Base-by-base conservation (phyloP, 2,888 invertebrate species). In the Orthonychiurus folsomi region DNA sequence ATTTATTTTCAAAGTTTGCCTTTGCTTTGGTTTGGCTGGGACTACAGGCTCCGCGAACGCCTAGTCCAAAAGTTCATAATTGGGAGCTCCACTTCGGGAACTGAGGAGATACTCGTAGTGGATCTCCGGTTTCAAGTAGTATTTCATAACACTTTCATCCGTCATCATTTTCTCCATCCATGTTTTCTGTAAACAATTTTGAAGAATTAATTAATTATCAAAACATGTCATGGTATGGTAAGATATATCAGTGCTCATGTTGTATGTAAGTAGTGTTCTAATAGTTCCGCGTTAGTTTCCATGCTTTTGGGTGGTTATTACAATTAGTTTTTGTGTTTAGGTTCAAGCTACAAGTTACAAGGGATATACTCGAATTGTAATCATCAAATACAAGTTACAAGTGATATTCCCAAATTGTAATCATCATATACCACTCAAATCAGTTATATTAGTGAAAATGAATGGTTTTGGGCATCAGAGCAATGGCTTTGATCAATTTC, bases 121-220 rank as follows among this genome's bases (percentile, higher is more conserved):
- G 2, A 82, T 82, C 67, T 88, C 86, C 0, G 85, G 80, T 3
- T 85, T 81, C 60, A 87, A 77, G 67, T 80, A 84, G 73, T 83
- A 85, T 1, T 81, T 78, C 75, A 85, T 85, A 1, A 90, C 88
- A 2, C 84, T 85, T 0, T 83, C 79, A 65, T 86, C 85, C 65
- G 82, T 81, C 71, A 84, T 83, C 87, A 91, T 86, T 0, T 81
- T 80, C 56, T 81, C 81, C 59, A 84, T 82, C 85, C 90, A 90
- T 70, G 81, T 78, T 72, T 82, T 77, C 86, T 86, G 76, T 66
- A 81, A 80, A 50, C 2, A 9, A 50, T 2, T 24, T 28, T 12
- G 28, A 37, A n/a, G 15, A 25, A 2, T 50, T 59, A 15, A 60
- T 27, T 50, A 24, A 23, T 26, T 48, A 50, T 50, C 3, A 24